Evolutionary conservation across 2,797 vertebrate genomes (phyloP).

Genomic region (Neosilurus hyrtlii): DNA sequence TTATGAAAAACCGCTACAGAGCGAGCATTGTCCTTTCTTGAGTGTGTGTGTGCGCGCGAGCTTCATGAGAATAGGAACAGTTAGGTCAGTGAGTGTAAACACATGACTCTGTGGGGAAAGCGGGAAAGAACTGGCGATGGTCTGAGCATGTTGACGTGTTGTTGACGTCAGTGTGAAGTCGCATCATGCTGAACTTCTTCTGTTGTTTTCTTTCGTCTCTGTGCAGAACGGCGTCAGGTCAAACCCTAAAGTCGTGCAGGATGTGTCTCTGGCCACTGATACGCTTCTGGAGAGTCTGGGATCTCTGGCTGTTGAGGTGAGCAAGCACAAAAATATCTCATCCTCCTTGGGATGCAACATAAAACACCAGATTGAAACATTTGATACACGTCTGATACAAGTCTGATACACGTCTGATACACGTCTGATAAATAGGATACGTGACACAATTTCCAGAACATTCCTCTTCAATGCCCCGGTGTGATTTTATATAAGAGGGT

Average conservation of each 20-base stretch:
- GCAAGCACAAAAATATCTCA: slow-evolving; percentile 45
- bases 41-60: not conserved
- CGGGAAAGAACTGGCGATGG: not conserved
- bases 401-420: slow-evolving; percentile 9
- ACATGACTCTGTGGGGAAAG: not conserved
- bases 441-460: slow-evolving; percentile 11
- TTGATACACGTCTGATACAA: slow-evolving; percentile 2
- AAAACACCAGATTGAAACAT: not conserved
- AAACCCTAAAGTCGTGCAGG: slow-evolving; percentile 75
- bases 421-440: not conserved
- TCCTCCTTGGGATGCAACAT: slow-evolving; percentile 8
- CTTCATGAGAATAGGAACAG: not conserved
- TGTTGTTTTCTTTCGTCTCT: slow-evolving; percentile 41
- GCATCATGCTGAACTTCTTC: not conserved
- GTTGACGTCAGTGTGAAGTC: not conserved
- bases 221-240: slow-evolving; percentile 79
- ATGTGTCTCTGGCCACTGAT: slow-evolving; percentile 81
- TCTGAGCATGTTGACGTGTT: not conserved
- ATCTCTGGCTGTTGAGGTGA: slow-evolving; percentile 85
- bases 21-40: not conserved
- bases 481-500: not conserved
- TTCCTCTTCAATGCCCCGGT: not conserved
- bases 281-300: slow-evolving; percentile 80
- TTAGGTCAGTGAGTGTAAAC: not conserved
- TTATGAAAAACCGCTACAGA: slow-evolving; percentile 12